These are phyloP conservation scores for Lepeophtheirus salmonis DNA, from an alignment of 1,140 invertebrate genomes.

Conservation along the genomic window DNA sequence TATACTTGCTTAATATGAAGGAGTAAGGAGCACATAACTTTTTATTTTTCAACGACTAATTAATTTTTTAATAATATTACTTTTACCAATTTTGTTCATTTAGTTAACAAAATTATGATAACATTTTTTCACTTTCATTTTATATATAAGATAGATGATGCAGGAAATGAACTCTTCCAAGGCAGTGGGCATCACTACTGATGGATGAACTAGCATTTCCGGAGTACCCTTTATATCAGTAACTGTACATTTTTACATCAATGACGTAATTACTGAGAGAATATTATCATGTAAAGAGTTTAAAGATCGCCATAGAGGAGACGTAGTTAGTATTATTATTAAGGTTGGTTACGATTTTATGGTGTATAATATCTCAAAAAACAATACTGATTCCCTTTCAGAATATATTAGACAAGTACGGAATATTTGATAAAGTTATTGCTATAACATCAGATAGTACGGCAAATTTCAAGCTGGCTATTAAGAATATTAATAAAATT, in stretches of 20 bases:
- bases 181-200: background rate
- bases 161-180: background rate
- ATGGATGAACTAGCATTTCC: background rate
- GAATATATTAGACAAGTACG: background rate
- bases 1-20: no score
- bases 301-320: background rate
- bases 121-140: no score
- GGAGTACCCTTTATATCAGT: background rate
- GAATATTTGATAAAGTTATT: background rate
- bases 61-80: no score
- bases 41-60: no score
- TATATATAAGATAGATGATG: background rate
- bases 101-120: background rate
- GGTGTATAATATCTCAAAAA: background rate
- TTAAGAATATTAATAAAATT: slow-evolving; percentile 1
- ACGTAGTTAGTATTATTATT: background rate
- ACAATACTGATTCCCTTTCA: background rate
- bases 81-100: background rate
- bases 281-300: background rate
- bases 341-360: background rate
- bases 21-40: no score
- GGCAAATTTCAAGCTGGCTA: background rate
- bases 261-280: background rate
- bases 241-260: background rate
- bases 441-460: background rate